These are phyloP conservation scores for Potorous gilbertii DNA, from an alignment of 2,797 vertebrate species.

Conservation along the genomic window DNA sequence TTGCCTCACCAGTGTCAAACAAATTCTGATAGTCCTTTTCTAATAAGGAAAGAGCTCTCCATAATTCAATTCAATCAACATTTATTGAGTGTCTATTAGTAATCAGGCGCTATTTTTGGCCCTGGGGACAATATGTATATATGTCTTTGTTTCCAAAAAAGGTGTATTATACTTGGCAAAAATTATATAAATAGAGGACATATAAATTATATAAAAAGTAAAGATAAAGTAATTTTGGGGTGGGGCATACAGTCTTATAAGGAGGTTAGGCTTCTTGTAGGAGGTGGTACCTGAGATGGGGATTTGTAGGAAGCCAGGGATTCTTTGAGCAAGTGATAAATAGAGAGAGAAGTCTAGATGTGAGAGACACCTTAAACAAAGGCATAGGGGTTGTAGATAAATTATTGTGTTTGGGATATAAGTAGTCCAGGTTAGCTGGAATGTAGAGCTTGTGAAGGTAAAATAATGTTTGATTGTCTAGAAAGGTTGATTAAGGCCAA, in stretches of 20 bases:
- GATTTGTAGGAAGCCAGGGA: background rate
- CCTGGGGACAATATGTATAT: background rate
- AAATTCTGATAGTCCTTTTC: background rate
- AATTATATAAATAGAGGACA: background rate
- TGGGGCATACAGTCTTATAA: background rate
- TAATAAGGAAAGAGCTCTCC: background rate
- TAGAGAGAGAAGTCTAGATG: background rate
- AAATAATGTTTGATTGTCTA: background rate
- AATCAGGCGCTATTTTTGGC: background rate
- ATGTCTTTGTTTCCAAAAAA: background rate
- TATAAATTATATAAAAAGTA: background rate
- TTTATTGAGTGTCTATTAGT: background rate
- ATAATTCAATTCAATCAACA: background rate
- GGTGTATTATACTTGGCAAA: background rate
- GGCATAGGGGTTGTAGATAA: background rate
- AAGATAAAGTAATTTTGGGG: background rate
- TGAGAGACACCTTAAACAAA: background rate
- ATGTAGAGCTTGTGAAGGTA: background rate
- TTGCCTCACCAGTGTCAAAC: background rate
- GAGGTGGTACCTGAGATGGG: background rate
- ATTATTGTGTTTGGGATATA: background rate
- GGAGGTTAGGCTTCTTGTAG: background rate
- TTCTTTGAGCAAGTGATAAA: background rate
- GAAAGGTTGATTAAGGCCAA: background rate
- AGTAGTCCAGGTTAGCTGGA: background rate